These are phyloP conservation scores for Xestia ashworthii DNA, from an alignment of 2,888 invertebrate genomes.

Conservation along the genomic window DNA sequence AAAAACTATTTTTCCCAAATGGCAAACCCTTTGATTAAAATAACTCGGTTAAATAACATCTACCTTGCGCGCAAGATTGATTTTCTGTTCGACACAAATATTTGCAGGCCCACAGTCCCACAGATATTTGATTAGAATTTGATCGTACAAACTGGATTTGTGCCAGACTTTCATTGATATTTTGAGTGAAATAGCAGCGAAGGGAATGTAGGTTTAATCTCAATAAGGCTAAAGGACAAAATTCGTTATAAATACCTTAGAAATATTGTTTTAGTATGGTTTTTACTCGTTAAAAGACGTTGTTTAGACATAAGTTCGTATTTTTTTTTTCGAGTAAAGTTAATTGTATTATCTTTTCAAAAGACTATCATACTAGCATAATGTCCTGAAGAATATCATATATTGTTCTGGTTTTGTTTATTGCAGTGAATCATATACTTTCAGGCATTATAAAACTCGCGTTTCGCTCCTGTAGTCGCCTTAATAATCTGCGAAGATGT, in stretches of 20 bases:
- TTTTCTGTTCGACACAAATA: constrained; percentile 37
- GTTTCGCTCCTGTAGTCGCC: too few relatives aligned
- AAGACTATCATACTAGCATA: too few relatives aligned
- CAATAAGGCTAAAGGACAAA: not conserved
- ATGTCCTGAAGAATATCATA: too few relatives aligned
- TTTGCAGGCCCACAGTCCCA: constrained; percentile 13
- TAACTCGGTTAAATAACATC: constrained; percentile 5
- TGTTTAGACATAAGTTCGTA: too few relatives aligned
- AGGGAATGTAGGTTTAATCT: not conserved
- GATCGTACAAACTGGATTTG: constrained; percentile 30
- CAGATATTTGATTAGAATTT: constrained; percentile 41
- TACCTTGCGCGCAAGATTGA: constrained; percentile 18
- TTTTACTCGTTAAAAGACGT: too few relatives aligned
- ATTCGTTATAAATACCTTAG: not conserved
- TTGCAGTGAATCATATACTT: too few relatives aligned
- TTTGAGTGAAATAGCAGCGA: not conserved
- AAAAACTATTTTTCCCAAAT: not conserved
- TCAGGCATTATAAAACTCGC: too few relatives aligned
- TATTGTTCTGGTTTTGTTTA: too few relatives aligned
- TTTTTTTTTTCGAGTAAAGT: too few relatives aligned
- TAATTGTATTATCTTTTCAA: too few relatives aligned
- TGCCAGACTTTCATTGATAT: constrained; percentile 30
- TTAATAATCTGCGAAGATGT: too few relatives aligned
- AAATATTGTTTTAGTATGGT: too few relatives aligned
- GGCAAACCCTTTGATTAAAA: constrained; percentile 2